phyloP scores from a whole-genome alignment of 2,888 invertebrate species.

The Parnassius glacialis region DNA sequence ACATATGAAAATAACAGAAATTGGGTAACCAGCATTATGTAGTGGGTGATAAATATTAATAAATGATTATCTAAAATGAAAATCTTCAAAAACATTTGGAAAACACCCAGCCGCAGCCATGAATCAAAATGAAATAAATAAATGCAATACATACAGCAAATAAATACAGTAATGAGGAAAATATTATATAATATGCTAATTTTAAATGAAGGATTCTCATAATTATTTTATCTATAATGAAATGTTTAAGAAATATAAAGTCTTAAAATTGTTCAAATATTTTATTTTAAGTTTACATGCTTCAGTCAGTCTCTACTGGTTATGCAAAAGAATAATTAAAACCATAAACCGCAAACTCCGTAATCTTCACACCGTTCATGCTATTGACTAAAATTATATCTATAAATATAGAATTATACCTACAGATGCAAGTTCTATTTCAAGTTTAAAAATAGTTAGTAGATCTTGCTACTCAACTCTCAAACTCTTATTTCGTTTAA shows the following conservation, averaged over 20 bases:
- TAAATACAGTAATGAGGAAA: slow-evolving; percentile 35
- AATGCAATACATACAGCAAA: slow-evolving; percentile 34
- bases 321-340: slow-evolving; percentile 21
- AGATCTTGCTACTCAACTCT: too few relatives aligned
- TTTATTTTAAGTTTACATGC: slow-evolving; percentile 48
- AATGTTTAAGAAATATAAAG: neutral
- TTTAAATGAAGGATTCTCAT: too few relatives aligned
- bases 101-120: slow-evolving; percentile 57
- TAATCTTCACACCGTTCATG: slow-evolving; percentile 45
- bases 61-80: slow-evolving; percentile 46
- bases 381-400: slow-evolving; percentile 34
- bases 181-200: neutral
- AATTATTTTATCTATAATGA: neutral
- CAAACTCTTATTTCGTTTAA: too few relatives aligned
- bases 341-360: slow-evolving; percentile 39
- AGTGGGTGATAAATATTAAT: slow-evolving; percentile 42
- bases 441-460: too few relatives aligned
- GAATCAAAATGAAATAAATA: slow-evolving; percentile 46
- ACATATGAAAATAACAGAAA: slow-evolving; percentile 18
- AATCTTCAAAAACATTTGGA: slow-evolving; percentile 47
- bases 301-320: slow-evolving; percentile 60
- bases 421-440: too few relatives aligned
- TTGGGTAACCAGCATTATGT: slow-evolving; percentile 26
- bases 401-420: too few relatives aligned
- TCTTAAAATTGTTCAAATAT: neutral